Base-by-base conservation (phyloP, 2,797 vertebrate genomes). In the Sebastes trivittatus region DNA sequence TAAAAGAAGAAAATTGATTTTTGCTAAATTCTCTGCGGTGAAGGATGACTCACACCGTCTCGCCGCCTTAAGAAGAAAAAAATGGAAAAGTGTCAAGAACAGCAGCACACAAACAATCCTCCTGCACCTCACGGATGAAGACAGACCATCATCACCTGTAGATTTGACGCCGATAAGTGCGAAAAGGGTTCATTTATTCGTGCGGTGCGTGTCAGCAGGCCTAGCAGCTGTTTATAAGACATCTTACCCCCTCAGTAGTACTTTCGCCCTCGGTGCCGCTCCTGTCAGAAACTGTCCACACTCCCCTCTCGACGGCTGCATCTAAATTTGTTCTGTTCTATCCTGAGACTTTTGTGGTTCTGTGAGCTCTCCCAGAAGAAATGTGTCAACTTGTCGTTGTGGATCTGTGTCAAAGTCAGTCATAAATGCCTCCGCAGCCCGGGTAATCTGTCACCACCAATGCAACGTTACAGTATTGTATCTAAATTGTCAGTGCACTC, bases 1-100 rank as follows among this genome's bases (percentile, higher is more conserved):
- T 73, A 78, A 82, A 87, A 82, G 75, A 75, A 62, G 81, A 87
- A 88, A 85, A 93, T 91, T 79, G 91, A 92, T 93, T 92, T 91
- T 80, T 85, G 60, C 85, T 82, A 64, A 90, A 92, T 92, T 91
- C 76, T 90, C 83, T 62, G 77, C n/a, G 7, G 77, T 90, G 86
- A 88, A 78, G 86, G 72, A 91, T 92, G 93, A 94, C 84, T 93
- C 91, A 91, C 62, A 3, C 72, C 46, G 71, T 89, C 81, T 85
- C 58, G 34, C 11, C 34, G 49, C 72, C 78, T 85, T 74, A 59
- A 77, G 59, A 11, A 11, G 34, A 63, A 69, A 27, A 71, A 84
- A 81, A 87, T 34, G 11, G 38, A 32, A 80, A 68, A 52, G 64
- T 80, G 82, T 75, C 67, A 80, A 80, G 80, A 83, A 75, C 60